These are phyloP conservation scores for Tinamus major DNA, from an alignment of 2,797 vertebrate species.

Conservation along the genomic window DNA sequence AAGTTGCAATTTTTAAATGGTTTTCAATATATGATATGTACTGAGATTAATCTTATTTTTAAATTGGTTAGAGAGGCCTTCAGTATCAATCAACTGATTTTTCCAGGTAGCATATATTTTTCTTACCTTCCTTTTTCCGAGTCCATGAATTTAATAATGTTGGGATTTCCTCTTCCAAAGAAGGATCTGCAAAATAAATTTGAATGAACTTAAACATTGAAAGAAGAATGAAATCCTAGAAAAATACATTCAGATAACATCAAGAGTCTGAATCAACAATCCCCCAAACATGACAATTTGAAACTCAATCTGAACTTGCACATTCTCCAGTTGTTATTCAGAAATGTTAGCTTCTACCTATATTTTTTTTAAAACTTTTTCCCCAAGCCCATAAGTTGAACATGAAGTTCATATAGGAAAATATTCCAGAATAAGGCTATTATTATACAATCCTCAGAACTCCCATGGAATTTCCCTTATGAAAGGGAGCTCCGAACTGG, in stretches of 20 bases:
- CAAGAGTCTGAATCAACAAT: slow-evolving; percentile 20
- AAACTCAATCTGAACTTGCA: background rate
- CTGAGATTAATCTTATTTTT: slow-evolving; percentile 48
- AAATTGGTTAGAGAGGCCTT: slow-evolving; percentile 26
- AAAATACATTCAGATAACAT: slow-evolving; percentile 26
- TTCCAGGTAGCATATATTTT: slow-evolving; percentile 19
- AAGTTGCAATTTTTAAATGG: slow-evolving; percentile 17
- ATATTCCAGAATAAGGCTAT: slow-evolving; percentile 60
- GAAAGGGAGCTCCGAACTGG: slow-evolving; percentile 31
- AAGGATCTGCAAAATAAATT: slow-evolving; percentile 52
- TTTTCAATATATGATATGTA: slow-evolving; percentile 31
- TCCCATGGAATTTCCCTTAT: slow-evolving; percentile 41
- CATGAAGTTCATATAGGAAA: slow-evolving; percentile 59
- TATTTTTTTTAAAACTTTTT: background rate
- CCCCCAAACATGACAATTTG: background rate
- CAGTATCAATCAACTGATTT: slow-evolving; percentile 52
- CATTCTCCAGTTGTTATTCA: background rate
- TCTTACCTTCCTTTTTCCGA: slow-evolving; percentile 23
- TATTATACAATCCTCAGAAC: slow-evolving; percentile 30
- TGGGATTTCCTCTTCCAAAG: slow-evolving; percentile 50
- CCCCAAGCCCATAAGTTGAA: slow-evolving; percentile 20
- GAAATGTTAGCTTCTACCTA: background rate
- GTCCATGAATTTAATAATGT: slow-evolving; percentile 47
- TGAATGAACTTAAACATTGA: background rate
- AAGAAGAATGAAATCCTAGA: background rate